phyloP scores from a whole-genome alignment of 2,113 vertebrate genomes.

The Menura novaehollandiae region DNA sequence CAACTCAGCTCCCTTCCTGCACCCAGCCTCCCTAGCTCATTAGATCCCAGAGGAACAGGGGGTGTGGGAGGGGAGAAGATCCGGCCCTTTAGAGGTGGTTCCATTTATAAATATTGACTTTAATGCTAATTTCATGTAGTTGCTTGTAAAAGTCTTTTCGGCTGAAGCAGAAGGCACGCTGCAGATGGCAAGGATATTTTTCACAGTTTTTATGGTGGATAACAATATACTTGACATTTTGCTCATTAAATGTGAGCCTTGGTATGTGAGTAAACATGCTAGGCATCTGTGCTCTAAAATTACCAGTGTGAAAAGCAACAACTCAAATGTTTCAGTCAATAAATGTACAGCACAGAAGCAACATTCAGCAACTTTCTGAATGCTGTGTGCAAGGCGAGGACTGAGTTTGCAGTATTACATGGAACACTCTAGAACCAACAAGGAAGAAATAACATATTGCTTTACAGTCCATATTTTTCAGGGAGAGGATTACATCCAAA shows the following conservation, averaged over 20 bases:
- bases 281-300: slow-evolving; percentile 74
- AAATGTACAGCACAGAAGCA: slow-evolving; percentile 69
- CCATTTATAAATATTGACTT: slow-evolving; percentile 60
- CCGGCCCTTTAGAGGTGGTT: slow-evolving; percentile 25
- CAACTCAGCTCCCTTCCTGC: not conserved
- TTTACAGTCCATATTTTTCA: slow-evolving; percentile 38
- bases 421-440: slow-evolving; percentile 58
- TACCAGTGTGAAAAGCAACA: slow-evolving; percentile 68
- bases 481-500: slow-evolving; percentile 18
- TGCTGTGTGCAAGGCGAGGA: slow-evolving; percentile 7
- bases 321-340: slow-evolving; percentile 71
- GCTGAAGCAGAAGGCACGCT: slow-evolving; percentile 68
- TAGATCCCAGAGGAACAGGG: slow-evolving; percentile 7
- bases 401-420: slow-evolving; percentile 25
- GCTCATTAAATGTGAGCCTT: slow-evolving; percentile 75
- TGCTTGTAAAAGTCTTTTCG: slow-evolving; percentile 61
- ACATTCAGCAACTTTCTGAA: slow-evolving; percentile 59
- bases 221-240: slow-evolving; percentile 78
- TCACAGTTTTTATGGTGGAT: slow-evolving; percentile 75
- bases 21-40: not conserved
- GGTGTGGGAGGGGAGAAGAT: slow-evolving; percentile 39
- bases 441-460: slow-evolving; percentile 51
- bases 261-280: slow-evolving; percentile 70
- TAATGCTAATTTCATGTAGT: slow-evolving; percentile 58
- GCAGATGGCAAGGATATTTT: slow-evolving; percentile 75